Evolutionary conservation across 2,888 invertebrate species (phyloP).

Genomic region (Pyrgus malvae): DNA sequence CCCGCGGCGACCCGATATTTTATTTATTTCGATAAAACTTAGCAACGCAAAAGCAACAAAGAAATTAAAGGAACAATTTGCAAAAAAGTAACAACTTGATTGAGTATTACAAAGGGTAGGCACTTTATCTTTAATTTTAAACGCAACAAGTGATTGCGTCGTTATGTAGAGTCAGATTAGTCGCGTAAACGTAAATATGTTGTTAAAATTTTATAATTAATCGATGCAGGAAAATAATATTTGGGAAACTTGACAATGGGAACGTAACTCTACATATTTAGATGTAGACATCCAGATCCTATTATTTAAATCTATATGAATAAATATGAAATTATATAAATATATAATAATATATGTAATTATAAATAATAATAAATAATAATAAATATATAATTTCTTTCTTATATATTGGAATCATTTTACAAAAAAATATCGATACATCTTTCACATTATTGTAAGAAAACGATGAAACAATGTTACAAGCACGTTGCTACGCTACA

Average conservation of each 20-base stretch:
- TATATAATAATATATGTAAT: no score
- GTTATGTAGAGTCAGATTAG: background rate
- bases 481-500: slow-evolving; percentile 40
- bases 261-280: no score
- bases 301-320: no score
- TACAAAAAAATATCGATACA: background rate
- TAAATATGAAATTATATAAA: no score
- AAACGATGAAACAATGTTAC: background rate
- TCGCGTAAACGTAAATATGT: background rate
- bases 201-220: no score
- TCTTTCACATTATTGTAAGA: background rate
- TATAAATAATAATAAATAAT: no score
- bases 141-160: background rate
- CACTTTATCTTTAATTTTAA: background rate
- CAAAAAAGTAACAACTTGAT: slow-evolving; percentile 18
- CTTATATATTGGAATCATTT: background rate
- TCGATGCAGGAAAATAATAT: no score
- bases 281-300: no score
- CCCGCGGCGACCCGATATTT: slow-evolving; percentile 14
- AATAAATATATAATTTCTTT: no score
- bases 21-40: slow-evolving; percentile 9
- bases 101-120: background rate
- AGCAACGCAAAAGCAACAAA: no score
- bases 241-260: no score
- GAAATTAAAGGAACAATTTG: slow-evolving; percentile 16